phyloP scores from a whole-genome alignment of 2,113 vertebrate genomes.

The Hiodon alosoides region DNA sequence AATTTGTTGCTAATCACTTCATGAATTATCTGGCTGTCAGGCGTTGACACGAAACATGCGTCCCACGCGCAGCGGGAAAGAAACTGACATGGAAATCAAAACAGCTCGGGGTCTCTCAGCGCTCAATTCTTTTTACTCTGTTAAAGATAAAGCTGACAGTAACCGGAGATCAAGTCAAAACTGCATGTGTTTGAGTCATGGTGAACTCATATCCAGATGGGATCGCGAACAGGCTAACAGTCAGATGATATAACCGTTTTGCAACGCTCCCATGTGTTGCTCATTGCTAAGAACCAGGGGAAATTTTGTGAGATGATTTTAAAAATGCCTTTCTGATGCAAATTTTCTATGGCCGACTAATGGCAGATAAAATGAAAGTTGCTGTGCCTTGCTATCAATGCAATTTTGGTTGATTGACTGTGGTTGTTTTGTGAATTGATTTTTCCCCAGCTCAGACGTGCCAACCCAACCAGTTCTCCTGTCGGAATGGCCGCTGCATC shows the following conservation, averaged over 20 bases:
- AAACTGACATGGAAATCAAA: conserved; percentile 4
- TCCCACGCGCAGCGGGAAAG: not conserved
- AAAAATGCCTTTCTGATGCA: not conserved
- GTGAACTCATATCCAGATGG: conserved; percentile 18
- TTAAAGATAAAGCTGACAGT: not conserved
- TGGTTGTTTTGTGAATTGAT: not conserved
- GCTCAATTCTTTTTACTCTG: not conserved
- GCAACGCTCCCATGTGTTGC: not conserved
- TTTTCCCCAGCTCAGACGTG: conserved; percentile 75
- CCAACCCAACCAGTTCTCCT: conserved; percentile 82
- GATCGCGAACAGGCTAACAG: too few relatives aligned
- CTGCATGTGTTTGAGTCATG: not conserved
- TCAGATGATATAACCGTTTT: not conserved
- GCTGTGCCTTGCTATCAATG: too few relatives aligned
- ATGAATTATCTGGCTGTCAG: conserved; percentile 6
- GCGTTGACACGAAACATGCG: not conserved
- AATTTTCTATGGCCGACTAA: too few relatives aligned
- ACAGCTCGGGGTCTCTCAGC: not conserved
- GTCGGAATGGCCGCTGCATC: conserved; percentile 86
- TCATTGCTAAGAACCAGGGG: not conserved
- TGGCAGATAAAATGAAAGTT: not conserved
- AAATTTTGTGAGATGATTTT: not conserved
- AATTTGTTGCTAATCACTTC: not conserved
- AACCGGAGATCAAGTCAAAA: not conserved
- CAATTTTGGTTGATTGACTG: not conserved